Base-by-base conservation (phyloP, 2,888 invertebrate species). In the Sarcophaga caerulescens region DNA sequence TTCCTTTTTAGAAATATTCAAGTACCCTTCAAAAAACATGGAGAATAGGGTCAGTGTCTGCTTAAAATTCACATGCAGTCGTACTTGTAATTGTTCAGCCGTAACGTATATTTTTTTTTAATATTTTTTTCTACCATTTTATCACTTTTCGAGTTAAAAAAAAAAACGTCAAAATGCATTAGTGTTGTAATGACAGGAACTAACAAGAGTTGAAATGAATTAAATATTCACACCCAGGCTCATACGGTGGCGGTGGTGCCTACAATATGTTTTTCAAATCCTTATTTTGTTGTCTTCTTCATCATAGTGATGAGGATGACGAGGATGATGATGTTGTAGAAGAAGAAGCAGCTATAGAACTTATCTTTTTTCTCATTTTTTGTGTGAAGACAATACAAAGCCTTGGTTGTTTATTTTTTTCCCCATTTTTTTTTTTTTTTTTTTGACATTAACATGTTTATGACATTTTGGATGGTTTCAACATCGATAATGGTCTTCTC, bases 371-470 rank as follows among this genome's bases (percentile, higher is more conserved):
- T 35, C 10, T 23, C 47, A 57, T 52, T 65, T 44, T 2, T 63
- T 75, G 69, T 75, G 14, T 68, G 66, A 63, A 74, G 19, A 70
- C 69, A 66, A 78, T 74, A 81, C 81, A 78, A 12, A 73, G 63
- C 63, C 60, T 76, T 52, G 52, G 21, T 19, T 81, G 35, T 35
- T 35, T 35, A 35, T 35, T 35, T 35, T 35, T 35, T 35, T 35
- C n/a, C n/a, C n/a, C n/a, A n/a, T 35, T 35, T 35, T 0, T 1
- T 35, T 0, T 0, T 35, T 1, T 35, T 65, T 60, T 78, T 69
- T 45, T 35, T 69, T 68, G 77, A 81, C 73, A 81, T 69, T 77
- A 77, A 85, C 82, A 85, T 79, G 85, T 73, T 85, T 79, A 80
- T 82, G 82, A 79, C 79, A 79, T 78, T 81, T 85, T 70, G 78